Evolutionary conservation across 2,888 invertebrate genomes (phyloP), one percentile per base, ranked within the genome.

Genomic region (Congeria kusceri): DNA sequence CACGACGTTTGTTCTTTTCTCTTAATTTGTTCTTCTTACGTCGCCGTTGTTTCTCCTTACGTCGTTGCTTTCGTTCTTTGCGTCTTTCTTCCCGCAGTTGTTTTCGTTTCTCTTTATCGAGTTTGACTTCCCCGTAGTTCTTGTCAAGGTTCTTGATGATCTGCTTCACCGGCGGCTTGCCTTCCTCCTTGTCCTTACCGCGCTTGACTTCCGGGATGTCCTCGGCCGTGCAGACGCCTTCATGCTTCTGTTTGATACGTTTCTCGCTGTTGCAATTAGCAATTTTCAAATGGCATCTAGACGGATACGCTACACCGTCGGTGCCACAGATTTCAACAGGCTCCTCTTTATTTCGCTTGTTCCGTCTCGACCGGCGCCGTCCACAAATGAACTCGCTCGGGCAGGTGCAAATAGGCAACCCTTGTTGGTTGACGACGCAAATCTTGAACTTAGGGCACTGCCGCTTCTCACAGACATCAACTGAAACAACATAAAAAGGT

Each of bases 361-460:
- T 76, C 57, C 74, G 73, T 39, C 77, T 81, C 28, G 86, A 77
- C 23, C 78, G 66, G 7, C 85, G 73, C 18, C 75, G 73, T 28
- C 84, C 77, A 78, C 92, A 92, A 59, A 88, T 87, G 81, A 87
- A 89, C 47, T 77, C 65, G 71, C 88, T 91, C 13, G 92, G 92
- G 59, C 92, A 92, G 29, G 89, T 89, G 73, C 92, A 92, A 47
- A 92, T 80, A 0, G 92, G 92, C 18, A 92, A 86, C 3, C 91
- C 91, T 82, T 92, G 92, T 67, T 90, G 87, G 84, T 92, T 92
- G 63, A 90, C 86, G 80, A 91, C 87, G 66, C 92, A 92, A n/a
- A 92, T 87, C 75, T 91, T 88, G 64, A 87, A 85, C 67, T 88
- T 88, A n/a, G 91, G 89, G 81, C 92, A 92, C 28, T 83, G 78